A percentile compares a stretch with the other conserved stretches of the same genome.
Evolutionary conservation across 2,888 invertebrate genomes (phyloP).

Genomic region (Eumerus sabulonum): DNA sequence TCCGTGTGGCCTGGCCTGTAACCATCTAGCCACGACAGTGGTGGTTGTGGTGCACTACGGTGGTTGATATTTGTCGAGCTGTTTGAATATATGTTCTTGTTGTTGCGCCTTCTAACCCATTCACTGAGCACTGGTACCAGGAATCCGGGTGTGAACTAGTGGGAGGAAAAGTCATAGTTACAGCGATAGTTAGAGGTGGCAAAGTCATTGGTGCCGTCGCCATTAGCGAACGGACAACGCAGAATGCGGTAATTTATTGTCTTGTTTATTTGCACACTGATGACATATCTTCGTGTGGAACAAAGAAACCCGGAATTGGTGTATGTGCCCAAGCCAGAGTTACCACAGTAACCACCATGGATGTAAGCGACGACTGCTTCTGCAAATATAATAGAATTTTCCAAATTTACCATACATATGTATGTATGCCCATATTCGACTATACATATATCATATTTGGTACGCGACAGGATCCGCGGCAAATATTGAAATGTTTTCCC

Average conservation of each 20-base stretch:
- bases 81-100: slow-evolving; percentile 60
- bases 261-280: slow-evolving; percentile 64
- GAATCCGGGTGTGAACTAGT: slow-evolving; percentile 13
- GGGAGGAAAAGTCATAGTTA: too few relatives aligned
- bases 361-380: slow-evolving; percentile 7
- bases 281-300: slow-evolving; percentile 50
- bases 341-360: too few relatives aligned
- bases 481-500: slow-evolving; percentile 31
- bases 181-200: slow-evolving; percentile 37
- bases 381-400: slow-evolving; percentile 13
- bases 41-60: too few relatives aligned
- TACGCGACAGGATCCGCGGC: slow-evolving; percentile 37
- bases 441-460: too few relatives aligned
- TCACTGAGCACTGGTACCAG: slow-evolving; percentile 15
- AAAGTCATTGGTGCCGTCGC: slow-evolving; percentile 47
- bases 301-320: too few relatives aligned
- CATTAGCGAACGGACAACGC: slow-evolving; percentile 49
- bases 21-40: neutral
- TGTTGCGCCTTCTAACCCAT: slow-evolving; percentile 38
- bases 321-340: too few relatives aligned
- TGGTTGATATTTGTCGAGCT: neutral
- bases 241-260: slow-evolving; percentile 67
- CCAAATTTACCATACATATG: slow-evolving; percentile 38
- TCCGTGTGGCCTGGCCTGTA: slow-evolving; percentile 10
- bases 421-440: neutral